These are phyloP conservation scores for Anorthoa munda DNA, from an alignment of 2,888 invertebrate species.

Conservation along the genomic window DNA sequence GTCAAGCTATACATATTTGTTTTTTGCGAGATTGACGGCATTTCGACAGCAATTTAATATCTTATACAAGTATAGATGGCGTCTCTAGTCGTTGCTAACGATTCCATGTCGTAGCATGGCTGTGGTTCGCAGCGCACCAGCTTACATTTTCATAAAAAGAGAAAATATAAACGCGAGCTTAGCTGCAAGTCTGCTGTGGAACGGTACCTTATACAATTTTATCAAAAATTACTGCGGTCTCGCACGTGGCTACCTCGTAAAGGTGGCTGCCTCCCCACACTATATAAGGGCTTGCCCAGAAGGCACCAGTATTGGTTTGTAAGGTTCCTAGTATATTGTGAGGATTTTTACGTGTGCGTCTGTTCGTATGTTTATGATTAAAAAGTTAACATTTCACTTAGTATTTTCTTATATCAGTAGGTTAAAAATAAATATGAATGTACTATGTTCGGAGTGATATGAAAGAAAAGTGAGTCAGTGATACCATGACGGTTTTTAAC, in stretches of 20 bases:
- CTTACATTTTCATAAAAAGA: background rate
- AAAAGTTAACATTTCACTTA: background rate
- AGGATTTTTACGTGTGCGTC: background rate
- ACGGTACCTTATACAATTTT: conserved; percentile 74
- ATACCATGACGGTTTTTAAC: too few species aligned
- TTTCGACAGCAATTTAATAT: too few species aligned
- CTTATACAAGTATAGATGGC: too few species aligned
- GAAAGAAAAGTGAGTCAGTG: too few species aligned
- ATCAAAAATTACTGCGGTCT: conserved; percentile 79
- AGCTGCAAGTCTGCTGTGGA: background rate
- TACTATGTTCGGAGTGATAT: too few species aligned
- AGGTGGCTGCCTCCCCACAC: conserved; percentile 75
- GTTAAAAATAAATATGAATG: too few species aligned
- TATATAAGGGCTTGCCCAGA: conserved; percentile 27
- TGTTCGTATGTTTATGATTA: background rate
- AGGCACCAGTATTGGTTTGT: conserved; percentile 9
- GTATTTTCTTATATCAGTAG: too few species aligned
- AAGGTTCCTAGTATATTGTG: background rate
- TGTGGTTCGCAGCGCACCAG: background rate
- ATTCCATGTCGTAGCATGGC: too few species aligned
- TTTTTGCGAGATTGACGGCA: too few species aligned
- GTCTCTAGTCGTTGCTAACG: too few species aligned
- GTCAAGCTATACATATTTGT: too few species aligned
- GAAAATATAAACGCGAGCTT: background rate
- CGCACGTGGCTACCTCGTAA: conserved; percentile 82